Base-by-base conservation (phyloP, 1,140 invertebrate genomes). In the Hylyphantes graminicola region DNA sequence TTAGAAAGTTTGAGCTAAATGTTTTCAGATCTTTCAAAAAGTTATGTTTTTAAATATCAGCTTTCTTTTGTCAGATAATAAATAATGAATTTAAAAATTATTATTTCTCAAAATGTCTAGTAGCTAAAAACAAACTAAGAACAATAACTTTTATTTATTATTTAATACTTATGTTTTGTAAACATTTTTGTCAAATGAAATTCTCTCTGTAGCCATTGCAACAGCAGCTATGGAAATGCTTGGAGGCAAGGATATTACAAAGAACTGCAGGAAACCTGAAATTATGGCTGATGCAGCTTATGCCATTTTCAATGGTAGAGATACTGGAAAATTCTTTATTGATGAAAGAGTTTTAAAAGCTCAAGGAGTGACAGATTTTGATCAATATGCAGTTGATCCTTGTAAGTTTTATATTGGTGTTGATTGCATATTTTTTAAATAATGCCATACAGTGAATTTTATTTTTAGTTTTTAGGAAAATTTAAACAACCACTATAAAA, bases 211-310 rank as follows among this genome's bases (percentile, higher is more conserved):
- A 95, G 97, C 95, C 10, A 98, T 99, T 88, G 93, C 94, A 81
- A 99, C 98, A 0, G 97, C 98, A 50, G 98, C 98, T 1, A 97
- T 98, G 90, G 95, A 98, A 88, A 98, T 99, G 97, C 89, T 99
- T 68, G 90, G 92, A 5, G 90, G 88, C 55, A 87, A 86, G 91
- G 90, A 88, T 54, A 86, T 91, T 13, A 92, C 86, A 92, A 93
- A 88, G 19, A 89, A 90, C 61, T 93, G 91, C 87, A 91, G 97
- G 63, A 97, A 95, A 89, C 94, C 95, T 0, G 96, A 98, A 82
- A 99, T 99, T 86, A 94, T 99, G 90, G 94, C 95, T 19, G 96
- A 99, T 92, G 96, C 97, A 55, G 97, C 97, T 6, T 99, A 99
- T 90, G 92, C 93, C 7, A 94, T 99, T 87, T 89, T 99, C 7